Base-by-base conservation (phyloP, 1,140 invertebrate species). In the Drosophila aff. region DNA sequence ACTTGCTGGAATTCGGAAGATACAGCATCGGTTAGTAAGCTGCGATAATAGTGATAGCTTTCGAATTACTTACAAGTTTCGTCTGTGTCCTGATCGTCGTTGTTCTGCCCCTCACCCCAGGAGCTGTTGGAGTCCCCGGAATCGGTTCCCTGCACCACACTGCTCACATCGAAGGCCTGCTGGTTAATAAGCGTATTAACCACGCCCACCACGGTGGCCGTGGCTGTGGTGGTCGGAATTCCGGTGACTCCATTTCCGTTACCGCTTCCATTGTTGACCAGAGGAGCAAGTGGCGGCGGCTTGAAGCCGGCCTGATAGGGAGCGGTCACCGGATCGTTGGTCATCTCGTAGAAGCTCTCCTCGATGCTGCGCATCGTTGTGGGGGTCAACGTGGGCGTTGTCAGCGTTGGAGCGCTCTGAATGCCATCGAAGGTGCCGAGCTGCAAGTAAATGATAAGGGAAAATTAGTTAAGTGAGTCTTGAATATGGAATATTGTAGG, bases 321-420 rank as follows among this genome's bases (percentile, higher is more conserved):
- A 96, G 96, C 76, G 95, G 95, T 80, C 95, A 93, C 93, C 96
- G 95, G 92, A 95, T 95, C 94, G 94, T 95, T 85, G 93, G 93
- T 93, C 93, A 95, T 92, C 94, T 96, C 96, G 75, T 95, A 94
- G 87, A 96, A 96, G 0, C 96, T 95, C 50, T 98, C 97, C 93
- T 99, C 97, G 91, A 99, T 97, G 93, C 96, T 98, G 78, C 97
- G 95, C 82, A 99, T 94, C 64, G 97, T 98, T 23, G 98, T 99
- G 64, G 98, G 98, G 60, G 98, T 99, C 77, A 99, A 94, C 76
- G 97, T 98, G 62, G 97, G 96, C 76, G 98, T 98, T 55, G 98
- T 98, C 91, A 96, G 95, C 41, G 98, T 98, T 49, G 97, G 97
- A 75, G 98, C 96, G 79, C 97, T 84, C 68, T 84, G 85, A 83